Evolutionary conservation across 2,113 vertebrate genomes (phyloP).

Genomic region (Tichodroma muraria): DNA sequence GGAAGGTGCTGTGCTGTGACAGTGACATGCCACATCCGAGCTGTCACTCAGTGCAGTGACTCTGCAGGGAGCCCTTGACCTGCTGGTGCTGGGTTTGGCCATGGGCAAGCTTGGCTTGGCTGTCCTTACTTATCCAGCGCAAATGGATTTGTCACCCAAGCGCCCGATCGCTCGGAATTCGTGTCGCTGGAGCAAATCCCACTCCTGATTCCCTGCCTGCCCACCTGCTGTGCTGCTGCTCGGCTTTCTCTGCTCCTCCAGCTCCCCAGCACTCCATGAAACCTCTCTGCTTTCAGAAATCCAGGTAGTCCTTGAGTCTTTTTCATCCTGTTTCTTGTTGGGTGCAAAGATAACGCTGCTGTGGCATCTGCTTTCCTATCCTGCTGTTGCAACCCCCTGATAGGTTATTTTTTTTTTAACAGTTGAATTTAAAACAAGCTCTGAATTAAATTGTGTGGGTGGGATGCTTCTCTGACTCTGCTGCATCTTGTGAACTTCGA

Average conservation of each 20-base stretch:
- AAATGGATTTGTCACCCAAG: neutral
- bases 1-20: neutral
- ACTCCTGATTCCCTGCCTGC: neutral
- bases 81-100: neutral
- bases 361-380: neutral
- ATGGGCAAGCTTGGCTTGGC: neutral
- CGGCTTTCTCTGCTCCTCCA: neutral
- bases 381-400: neutral
- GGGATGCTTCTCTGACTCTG: neutral
- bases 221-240: neutral
- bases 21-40: neutral
- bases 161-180: accelerated
- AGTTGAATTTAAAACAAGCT: neutral
- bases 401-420: neutral
- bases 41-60: neutral
- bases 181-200: neutral
- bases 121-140: neutral
- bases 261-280: neutral
- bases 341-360: neutral
- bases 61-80: neutral
- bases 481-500: neutral
- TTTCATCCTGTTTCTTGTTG: neutral
- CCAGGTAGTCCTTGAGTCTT: accelerated
- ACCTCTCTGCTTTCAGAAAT: neutral
- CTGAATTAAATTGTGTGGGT: neutral